Evolutionary conservation across 2,113 vertebrate genomes (phyloP), one percentile per base, ranked within the genome.

Genomic region (Peromyscus leucopus): DNA sequence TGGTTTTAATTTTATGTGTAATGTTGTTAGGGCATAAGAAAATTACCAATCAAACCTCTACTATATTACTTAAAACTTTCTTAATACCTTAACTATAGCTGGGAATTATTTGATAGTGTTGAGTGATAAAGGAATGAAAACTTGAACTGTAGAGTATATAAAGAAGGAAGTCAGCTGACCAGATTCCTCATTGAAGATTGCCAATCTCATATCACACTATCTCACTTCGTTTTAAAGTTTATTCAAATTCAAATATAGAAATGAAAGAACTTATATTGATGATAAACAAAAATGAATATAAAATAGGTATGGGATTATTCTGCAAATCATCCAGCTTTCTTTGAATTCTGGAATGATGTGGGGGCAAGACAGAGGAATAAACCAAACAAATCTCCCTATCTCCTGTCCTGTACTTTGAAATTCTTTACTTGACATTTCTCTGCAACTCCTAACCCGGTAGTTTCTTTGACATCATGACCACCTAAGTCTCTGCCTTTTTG

Each of bases 241-340:
- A 74, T 89, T 72, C 17, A 71, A 63, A 6, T 65, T 85, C 31
- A 92, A 94, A 89, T 67, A 6, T 21, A 79, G 78, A 67, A 91
- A 28, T 10, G 0, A 89, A 96, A 79, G 0, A 15, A 46, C 51
- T 78, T 39, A n/a, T 0, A 48, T 55, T 67, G 6, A 8, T 61
- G 85, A 83, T 46, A 87, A 90, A 78, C 16, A 89, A 95, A 86
- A 89, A 61, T 74, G 69, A 86, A 89, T 51, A 59, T 1, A 8
- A 82, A 83, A 55, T 76, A 48, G 28, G 2, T 26, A 57, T 36
- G 2, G 57, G 71, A 78, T 79, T 92, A 0, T 57, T 61, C 39
- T 59, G 7, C 55, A 92, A 84, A 75, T 1, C 9, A 0, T 69
- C 17, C 21, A 57, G 4, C 5, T 90, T 5, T 59, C 8, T 51